Evolutionary conservation across 1,140 invertebrate species (phyloP), one percentile per base, ranked within the genome.

Genomic region (Panulirus ornatus): DNA sequence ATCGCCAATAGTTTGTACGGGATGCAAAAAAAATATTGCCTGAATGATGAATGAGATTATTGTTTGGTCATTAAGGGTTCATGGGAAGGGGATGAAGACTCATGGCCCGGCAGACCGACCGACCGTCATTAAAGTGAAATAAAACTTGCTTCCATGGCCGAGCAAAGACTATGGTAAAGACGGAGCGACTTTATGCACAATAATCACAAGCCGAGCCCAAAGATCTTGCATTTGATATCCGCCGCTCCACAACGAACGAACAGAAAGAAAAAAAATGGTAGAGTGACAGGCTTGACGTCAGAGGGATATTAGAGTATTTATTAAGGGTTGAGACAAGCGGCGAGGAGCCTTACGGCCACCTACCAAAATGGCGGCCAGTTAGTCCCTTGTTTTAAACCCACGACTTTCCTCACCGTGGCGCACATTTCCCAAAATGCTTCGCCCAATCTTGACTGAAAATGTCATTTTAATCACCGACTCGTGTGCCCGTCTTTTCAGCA

Each of bases 231-330:
- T 58, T 58, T 58, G 54, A 58, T 58, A 58, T 58, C 54, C 22
- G 54, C 54, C 22, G 54, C 54, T 58, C 22, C 54, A 58, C 14
- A 22, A 58, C 19, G n/a, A n/a, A n/a, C n/a, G n/a, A n/a, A n/a
- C 14, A 5, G 19, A 0, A 8, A 30, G 11, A 66, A 63, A 66
- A 27, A 30, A 66, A 8, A 30, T 66, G 22, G 58, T 66, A 27
- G 58, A 66, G 58, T 66, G 58, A 66, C 0, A 66, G n/a, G n/a
- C n/a, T 66, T 27, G 58, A 66, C 58, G 58, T 66, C 58, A 66
- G 58, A 1, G 58, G 27, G 76, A 79, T 79, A 79, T 79, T 79
- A 79, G 44, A 51, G 76, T 30, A 79, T 44, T 79, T 79, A 79
- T 79, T 79, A 79, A 27, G 76, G 22, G 42, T 11, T 8, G 36